Conservation (phyloP, 2,888 invertebrate species). For the Mycalesis mineus region DNA sequence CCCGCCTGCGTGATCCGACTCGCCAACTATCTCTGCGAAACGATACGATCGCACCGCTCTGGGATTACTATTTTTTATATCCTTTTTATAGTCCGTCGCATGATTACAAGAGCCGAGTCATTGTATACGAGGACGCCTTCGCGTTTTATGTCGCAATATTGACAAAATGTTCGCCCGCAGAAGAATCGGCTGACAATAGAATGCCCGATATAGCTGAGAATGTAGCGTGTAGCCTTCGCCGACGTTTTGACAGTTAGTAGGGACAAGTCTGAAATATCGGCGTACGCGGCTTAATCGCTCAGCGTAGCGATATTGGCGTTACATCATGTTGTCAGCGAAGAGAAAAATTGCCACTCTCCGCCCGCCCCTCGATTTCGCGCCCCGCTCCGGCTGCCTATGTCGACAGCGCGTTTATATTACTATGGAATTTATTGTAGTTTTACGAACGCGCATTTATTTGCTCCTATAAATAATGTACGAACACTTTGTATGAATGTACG, state of each 20-base stretch:
- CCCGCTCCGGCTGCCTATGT: constrained; percentile 43
- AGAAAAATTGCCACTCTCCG: constrained; percentile 74
- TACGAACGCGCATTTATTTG: constrained; percentile 64
- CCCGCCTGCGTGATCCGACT: constrained; percentile 72
- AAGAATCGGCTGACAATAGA: constrained; percentile 13
- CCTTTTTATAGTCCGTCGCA: constrained; percentile 47
- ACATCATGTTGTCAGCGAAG: constrained; percentile 78
- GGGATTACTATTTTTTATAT: constrained; percentile 60
- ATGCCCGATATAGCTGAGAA: constrained; percentile 5
- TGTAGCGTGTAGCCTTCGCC: constrained; percentile 46
- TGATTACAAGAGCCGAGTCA: constrained; percentile 32
- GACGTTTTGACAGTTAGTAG: constrained; percentile 76
- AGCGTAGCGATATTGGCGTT: constrained; percentile 77
- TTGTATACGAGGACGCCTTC: constrained; percentile 25
- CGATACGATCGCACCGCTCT: constrained; percentile 51
- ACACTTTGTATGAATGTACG: constrained; percentile 8
- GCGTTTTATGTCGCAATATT: constrained; percentile 22
- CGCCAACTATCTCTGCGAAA: constrained; percentile 58
- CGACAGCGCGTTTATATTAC: constrained; percentile 73
- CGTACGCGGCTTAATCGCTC: constrained; percentile 77
- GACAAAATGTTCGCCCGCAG: constrained; percentile 19
- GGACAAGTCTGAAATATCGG: constrained; percentile 77
- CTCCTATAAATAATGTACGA: constrained; percentile 10
- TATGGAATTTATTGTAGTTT: constrained; percentile 71
- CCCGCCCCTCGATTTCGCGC: constrained; percentile 41